Evolutionary conservation across 2,797 vertebrate genomes (phyloP), one percentile per base, ranked within the genome.

Genomic region (Hydrocynus forskahlii): DNA sequence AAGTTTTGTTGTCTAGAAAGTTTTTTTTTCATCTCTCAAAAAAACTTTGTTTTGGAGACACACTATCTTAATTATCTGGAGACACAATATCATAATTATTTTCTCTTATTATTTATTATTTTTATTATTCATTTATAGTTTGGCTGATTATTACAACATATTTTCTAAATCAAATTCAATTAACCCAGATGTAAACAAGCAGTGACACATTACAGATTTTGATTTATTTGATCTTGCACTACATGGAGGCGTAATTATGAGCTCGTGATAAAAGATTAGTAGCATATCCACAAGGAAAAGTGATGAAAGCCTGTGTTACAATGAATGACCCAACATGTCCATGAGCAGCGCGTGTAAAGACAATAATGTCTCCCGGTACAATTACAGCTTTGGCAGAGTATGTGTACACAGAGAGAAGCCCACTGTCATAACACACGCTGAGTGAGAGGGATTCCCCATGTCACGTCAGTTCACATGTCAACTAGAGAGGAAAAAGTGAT

Each of bases 401-500:
- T 67, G 63, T 48, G 23, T n/a, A 66, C 43, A 43, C 10, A 66
- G 70, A 25, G 8, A 55, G 35, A 78, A 1, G 74, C 17, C 40
- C n/a, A 21, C 64, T 45, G 59, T 52, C 23, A n/a, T 75, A 75
- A n/a, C 45, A 59, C n/a, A 54, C 52, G 48, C 35, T 45, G 52
- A 76, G 48, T n/a, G 40, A 52, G 60, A 78, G 72, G 25, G 72
- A 79, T 66, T 72, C 17, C 60, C 70, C 8, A 23, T 81, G 69
- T 75, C 43, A 78, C 43, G 64, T 78, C 76, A 48, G n/a, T 38
- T 67, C 29, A 43, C 48, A 38, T 70, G 75, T 73, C 68, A 68
- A 63, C 63, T 74, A 60, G 62, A 66, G 71, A 62, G 67, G 50
- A 70, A 77, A 78, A 29, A 74, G 21, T 52, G 59, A 86, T 70